Conservation (phyloP, 2,113 vertebrate species). For the Aptenodytes forsteri region DNA sequence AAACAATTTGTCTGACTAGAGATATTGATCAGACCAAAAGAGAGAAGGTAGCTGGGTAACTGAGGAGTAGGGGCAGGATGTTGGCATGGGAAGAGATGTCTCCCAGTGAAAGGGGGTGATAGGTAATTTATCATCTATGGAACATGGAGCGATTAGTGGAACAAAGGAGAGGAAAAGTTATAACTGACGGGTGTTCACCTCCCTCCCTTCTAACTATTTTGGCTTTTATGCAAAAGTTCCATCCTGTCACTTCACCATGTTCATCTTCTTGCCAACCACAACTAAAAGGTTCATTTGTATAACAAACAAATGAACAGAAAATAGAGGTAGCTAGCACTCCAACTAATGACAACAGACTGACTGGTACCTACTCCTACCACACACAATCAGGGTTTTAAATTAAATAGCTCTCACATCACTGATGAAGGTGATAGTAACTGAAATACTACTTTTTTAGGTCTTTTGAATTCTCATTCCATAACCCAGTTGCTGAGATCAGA, state of each 20-base stretch:
- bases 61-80: background rate
- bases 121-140: slow-evolving; percentile 14
- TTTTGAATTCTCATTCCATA: slow-evolving; percentile 15
- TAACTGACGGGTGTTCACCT: background rate
- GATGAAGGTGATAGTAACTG: slow-evolving; percentile 1
- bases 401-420: background rate
- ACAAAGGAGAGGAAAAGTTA: accelerated
- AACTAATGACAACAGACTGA: slow-evolving; percentile 29
- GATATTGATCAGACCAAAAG: background rate
- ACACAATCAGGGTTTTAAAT: slow-evolving; percentile 19
- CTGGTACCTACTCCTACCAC: background rate
- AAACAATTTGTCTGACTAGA: slow-evolving; percentile 7
- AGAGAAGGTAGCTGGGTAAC: background rate
- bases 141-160: background rate
- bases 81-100: background rate
- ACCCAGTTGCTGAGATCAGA: background rate
- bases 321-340: background rate
- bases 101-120: background rate
- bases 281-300: background rate
- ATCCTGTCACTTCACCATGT: background rate
- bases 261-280: background rate
- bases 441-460: slow-evolving; percentile 6
- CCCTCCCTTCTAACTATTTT: background rate
- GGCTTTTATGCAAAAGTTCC: background rate
- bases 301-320: background rate